Percentiles rank a stretch among this genome's conserved stretches.
Evolutionary conservation across 2,888 invertebrate species (phyloP).

Genomic region (Troides oblongomaculatus): DNA sequence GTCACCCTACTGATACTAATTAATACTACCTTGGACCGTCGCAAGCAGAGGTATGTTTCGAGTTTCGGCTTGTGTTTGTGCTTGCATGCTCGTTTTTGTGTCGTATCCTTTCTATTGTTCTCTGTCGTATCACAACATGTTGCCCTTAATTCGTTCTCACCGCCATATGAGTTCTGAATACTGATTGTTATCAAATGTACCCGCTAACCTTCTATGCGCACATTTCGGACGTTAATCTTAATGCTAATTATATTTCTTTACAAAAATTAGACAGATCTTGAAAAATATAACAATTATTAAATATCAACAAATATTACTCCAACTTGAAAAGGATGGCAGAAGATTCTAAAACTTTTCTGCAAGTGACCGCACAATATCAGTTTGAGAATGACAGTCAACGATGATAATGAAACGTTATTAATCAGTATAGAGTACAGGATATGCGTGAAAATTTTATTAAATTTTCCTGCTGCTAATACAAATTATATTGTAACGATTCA

Average conservation of each 20-base stretch:
- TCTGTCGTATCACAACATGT: slow-evolving; percentile 71
- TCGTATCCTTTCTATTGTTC: slow-evolving; percentile 70
- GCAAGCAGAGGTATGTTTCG: slow-evolving; percentile 52
- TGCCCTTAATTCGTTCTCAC: slow-evolving; percentile 75
- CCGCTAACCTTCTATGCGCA: slow-evolving; percentile 29
- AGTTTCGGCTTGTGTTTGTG: slow-evolving; percentile 54
- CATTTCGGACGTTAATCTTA: slow-evolving; percentile 20
- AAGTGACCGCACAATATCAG: too few relatives aligned
- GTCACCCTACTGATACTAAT: slow-evolving; percentile 74
- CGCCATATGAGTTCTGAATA: slow-evolving; percentile 69
- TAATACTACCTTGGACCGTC: slow-evolving; percentile 58
- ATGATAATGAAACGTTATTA: too few relatives aligned
- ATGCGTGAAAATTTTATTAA: too few relatives aligned
- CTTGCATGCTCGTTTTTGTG: slow-evolving; percentile 67
- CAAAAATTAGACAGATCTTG: background rate
- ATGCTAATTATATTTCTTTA: slow-evolving; percentile 15
- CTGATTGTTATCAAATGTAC: slow-evolving; percentile 49
- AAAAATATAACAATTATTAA: background rate
- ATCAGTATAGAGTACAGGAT: too few relatives aligned
- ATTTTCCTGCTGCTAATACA: background rate
- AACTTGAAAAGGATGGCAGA: too few relatives aligned
- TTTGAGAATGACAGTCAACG: too few relatives aligned
- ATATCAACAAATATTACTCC: background rate
- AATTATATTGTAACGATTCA: background rate
- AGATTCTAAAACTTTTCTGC: too few relatives aligned